Conservation (phyloP, 1,140 invertebrate genomes). For the Uloborus diversus region DNA sequence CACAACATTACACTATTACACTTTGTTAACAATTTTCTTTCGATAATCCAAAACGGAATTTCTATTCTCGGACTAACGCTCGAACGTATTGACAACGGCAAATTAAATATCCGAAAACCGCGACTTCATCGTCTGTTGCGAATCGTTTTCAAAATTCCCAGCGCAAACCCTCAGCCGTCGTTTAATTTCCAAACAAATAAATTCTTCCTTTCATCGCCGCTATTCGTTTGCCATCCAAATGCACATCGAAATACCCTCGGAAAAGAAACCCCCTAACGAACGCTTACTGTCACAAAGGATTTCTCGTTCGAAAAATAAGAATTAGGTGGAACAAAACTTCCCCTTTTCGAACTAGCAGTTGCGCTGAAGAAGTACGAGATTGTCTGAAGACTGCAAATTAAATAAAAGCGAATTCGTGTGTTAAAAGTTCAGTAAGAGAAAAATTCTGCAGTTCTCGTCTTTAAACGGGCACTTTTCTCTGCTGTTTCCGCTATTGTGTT, state of each 20-base stretch:
- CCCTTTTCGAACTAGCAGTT: too few species aligned
- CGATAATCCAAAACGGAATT: too few species aligned
- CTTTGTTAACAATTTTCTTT: too few species aligned
- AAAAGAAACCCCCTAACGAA: constrained; percentile 14
- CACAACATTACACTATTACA: too few species aligned
- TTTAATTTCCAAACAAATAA: too few species aligned
- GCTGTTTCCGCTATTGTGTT: background rate
- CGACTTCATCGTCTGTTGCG: too few species aligned
- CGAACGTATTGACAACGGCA: too few species aligned
- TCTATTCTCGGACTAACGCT: too few species aligned
- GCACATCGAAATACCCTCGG: background rate
- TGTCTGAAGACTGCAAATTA: constrained; percentile 23
- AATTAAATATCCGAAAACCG: too few species aligned
- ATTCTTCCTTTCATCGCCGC: background rate
- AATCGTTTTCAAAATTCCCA: too few species aligned
- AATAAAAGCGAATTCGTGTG: constrained; percentile 30
- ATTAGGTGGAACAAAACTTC: constrained; percentile 17
- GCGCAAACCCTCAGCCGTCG: too few species aligned
- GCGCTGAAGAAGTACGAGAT: too few species aligned
- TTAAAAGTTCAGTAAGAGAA: background rate
- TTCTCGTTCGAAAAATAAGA: constrained; percentile 16
- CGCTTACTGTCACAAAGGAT: constrained; percentile 36
- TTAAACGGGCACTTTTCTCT: background rate
- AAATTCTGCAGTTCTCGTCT: background rate
- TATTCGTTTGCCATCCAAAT: constrained; percentile 35